phyloP scores from a whole-genome alignment of 2,797 vertebrate species.

The Pangasius sanitwongsei region DNA sequence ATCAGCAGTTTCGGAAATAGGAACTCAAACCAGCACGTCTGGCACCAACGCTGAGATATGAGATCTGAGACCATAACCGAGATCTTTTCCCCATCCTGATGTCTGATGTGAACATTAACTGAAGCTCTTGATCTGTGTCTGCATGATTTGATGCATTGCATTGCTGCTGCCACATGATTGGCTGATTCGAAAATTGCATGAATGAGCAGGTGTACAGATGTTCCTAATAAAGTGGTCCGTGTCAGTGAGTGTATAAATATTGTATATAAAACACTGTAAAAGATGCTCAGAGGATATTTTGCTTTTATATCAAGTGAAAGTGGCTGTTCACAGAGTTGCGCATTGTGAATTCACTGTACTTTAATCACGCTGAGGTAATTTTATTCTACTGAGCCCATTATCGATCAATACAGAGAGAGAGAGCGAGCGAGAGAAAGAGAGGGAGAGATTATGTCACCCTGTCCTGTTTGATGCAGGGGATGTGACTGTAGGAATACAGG shows the following conservation, averaged over 20 bases:
- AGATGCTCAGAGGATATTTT: background rate
- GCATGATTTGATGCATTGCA: background rate
- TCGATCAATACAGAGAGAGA: background rate
- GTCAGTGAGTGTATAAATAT: background rate
- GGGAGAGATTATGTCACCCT: background rate
- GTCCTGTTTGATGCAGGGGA: constrained; percentile 62
- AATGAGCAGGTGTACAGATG: background rate
- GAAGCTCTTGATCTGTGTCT: background rate
- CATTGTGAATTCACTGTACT: background rate
- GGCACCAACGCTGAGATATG: background rate
- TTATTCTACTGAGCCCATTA: background rate
- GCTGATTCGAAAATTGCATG: background rate
- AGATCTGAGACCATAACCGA: background rate
- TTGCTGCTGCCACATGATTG: background rate
- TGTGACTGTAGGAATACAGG: background rate
- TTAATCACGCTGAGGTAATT: background rate
- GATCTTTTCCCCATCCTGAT: too few species aligned
- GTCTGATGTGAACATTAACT: background rate
- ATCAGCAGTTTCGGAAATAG: background rate
- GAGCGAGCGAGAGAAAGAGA: background rate
- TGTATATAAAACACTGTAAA: background rate
- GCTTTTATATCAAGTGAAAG: background rate
- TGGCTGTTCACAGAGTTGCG: background rate
- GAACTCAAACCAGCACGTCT: background rate
- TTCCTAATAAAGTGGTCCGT: background rate